A percentile compares a stretch with the other conserved stretches of the same genome.
Evolutionary conservation across 2,797 vertebrate genomes (phyloP).

Genomic region (Silurus lanzhouensis): DNA sequence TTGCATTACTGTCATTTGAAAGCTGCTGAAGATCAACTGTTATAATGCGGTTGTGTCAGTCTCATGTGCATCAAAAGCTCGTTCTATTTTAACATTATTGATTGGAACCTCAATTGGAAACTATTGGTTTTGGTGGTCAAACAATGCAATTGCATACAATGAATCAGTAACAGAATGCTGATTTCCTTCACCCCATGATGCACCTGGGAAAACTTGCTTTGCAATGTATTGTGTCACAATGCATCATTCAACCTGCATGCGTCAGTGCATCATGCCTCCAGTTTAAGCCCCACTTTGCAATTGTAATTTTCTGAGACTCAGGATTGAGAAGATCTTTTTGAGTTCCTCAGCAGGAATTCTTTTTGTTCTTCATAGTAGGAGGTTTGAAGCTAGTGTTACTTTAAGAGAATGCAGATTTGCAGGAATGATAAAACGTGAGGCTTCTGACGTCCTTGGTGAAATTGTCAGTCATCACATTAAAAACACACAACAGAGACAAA

Average conservation of each 20-base stretch:
- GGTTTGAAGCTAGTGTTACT: neutral
- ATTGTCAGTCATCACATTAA: slow-evolving; percentile 1
- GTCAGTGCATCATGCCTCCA: no score
- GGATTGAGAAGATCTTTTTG: neutral
- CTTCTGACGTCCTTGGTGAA: neutral
- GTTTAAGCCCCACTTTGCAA: no score
- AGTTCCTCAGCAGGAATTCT: neutral
- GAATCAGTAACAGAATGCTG: no score
- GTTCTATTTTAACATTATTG: no score
- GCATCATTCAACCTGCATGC: no score
- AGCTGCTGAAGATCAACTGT: neutral
- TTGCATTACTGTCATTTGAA: neutral
- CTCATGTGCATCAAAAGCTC: neutral
- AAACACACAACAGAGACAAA: slow-evolving; percentile 11
- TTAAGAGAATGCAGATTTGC: neutral
- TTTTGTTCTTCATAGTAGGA: neutral
- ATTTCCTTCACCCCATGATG: no score
- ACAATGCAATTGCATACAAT: no score
- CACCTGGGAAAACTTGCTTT: no score
- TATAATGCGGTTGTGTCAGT: neutral
- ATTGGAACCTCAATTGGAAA: no score
- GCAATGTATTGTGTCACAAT: no score
- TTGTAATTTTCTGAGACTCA: neutral
- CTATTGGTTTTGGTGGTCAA: no score
- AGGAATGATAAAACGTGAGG: neutral